Percentiles rank a stretch among this genome's conserved stretches.
phyloP scores from a whole-genome alignment of 1,140 invertebrate species.

The Oedothorax gibbosus region DNA sequence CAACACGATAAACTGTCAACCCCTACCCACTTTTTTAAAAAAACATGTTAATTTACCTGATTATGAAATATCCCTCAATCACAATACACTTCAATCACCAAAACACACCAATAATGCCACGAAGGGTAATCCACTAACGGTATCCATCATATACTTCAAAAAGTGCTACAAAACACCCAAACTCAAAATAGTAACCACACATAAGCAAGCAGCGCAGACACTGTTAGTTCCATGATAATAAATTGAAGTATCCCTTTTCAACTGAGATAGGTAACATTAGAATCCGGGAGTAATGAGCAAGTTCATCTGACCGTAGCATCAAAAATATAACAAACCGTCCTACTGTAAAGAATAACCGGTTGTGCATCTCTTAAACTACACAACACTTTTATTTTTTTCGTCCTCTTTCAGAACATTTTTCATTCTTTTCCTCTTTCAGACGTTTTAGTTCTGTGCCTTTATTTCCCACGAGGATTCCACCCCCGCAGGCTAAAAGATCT shows the following conservation, averaged over 20 bases:
- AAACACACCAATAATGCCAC: neutral
- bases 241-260: slow-evolving; percentile 22
- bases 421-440: slow-evolving; percentile 1
- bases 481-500: too few relatives aligned
- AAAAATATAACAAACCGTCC: slow-evolving; percentile 24
- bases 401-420: neutral
- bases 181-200: neutral
- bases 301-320: slow-evolving; percentile 41
- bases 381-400: slow-evolving; percentile 6
- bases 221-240: slow-evolving; percentile 15
- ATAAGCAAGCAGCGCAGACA: neutral
- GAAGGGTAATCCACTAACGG: neutral
- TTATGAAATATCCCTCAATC: slow-evolving; percentile 4
- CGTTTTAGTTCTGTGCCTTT: neutral
- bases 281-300: slow-evolving; percentile 52
- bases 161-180: neutral
- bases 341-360: slow-evolving; percentile 33
- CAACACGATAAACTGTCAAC: neutral
- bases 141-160: slow-evolving; percentile 2
- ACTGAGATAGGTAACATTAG: slow-evolving; percentile 32
- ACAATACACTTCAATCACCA: neutral
- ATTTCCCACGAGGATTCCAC: neutral
- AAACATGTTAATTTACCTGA: slow-evolving; percentile 11
- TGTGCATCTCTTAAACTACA: slow-evolving; percentile 11
- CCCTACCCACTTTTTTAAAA: neutral